Evolutionary conservation across 2,888 invertebrate species (phyloP), one percentile per base, ranked within the genome.

Genomic region (Amphipoea oculea): DNA sequence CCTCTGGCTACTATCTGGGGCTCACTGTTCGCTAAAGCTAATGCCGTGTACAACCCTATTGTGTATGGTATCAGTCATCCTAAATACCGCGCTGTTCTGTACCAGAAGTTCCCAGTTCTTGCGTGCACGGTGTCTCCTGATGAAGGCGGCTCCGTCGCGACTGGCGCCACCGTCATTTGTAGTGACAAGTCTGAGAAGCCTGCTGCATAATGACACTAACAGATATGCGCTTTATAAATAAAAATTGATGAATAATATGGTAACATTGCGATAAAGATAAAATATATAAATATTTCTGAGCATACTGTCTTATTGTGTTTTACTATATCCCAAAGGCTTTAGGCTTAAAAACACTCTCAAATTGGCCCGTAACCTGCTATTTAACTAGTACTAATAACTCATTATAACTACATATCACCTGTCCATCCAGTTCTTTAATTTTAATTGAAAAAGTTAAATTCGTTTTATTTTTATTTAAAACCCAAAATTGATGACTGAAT

Each of bases 11-110:
- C 98, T 75, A 98, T 99, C 94, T 98, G 99, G 98, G 98, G 98
- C 75, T 98, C 99, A 57, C 97, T 99, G 89, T 99, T 99, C 94
- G 99, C 99, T 83, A 99, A 99, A 96, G 98, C 99, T 84, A 99
- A 98, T 91, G 98, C 99, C 87, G 98, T 98, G 82, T 99, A 99
- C 97, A 99, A 99, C 95, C 99, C 99, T 40, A 98, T 99, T 93
- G 98, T 99, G 86, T 99, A 99, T 94, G 99, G 98, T 90, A 99
- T 99, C 95, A 98, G 98, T 93, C 98, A 98, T 95, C 98, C 98
- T 20, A 98, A 98, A 94, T 98, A 98, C 95, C 97, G 98, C 88
- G 98, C 98, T 82, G 98, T 98, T 54, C 96, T 99, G 83, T 97
- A 98, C 94, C 97, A 98, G 96, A 98, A 97, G 94, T 98, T 98